Base-by-base conservation (phyloP, 1,140 invertebrate species). In the Magallana gigas region DNA sequence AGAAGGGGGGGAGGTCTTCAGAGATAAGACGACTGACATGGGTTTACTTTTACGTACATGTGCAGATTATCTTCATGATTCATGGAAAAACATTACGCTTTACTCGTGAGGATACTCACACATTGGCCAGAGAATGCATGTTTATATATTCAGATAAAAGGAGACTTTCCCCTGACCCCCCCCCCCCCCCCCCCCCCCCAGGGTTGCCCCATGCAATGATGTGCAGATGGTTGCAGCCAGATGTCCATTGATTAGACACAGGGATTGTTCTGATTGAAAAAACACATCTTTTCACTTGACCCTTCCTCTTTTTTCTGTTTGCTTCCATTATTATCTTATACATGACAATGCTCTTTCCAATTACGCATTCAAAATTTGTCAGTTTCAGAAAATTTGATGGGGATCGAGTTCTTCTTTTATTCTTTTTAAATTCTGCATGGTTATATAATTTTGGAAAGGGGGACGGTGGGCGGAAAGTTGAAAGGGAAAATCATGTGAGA, bases 181-280 rank as follows among this genome's bases (percentile, higher is more conserved):
- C n/a, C n/a, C 36, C 36, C 68, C 68, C 36, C 36, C 68, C 68
- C 68, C 68, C 68, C 68, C 68, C 36, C 36, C 68, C 68, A 29
- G 68, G 23, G 68, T 29, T 7, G 8, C 29, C 68, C 68, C 68
- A 3, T 76, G 68, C 68, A 76, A 29, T 76, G 68, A 76, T 76
- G 68, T 76, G 68, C 23, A 76, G 68, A 76, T 29, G 36, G 68
- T 76, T 76, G 68, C 23, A 29, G 18, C 68, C 68, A 76, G 68
- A 76, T 76, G 68, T 76, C 68, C 68, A 76, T 2, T 23, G 68
- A 76, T 76, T 29, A 76, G 60, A 64, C 60, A 14, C 36, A 48
- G 36, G 36, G 36, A 48, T 48, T 64, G 60, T 64, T n/a, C 60
- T n/a, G 60, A 64, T 48, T 48, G 36, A 48, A 48, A 48, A 48